Evolutionary conservation across 2,888 invertebrate genomes (phyloP).

Genomic region (Sarcophaga rosellei): DNA sequence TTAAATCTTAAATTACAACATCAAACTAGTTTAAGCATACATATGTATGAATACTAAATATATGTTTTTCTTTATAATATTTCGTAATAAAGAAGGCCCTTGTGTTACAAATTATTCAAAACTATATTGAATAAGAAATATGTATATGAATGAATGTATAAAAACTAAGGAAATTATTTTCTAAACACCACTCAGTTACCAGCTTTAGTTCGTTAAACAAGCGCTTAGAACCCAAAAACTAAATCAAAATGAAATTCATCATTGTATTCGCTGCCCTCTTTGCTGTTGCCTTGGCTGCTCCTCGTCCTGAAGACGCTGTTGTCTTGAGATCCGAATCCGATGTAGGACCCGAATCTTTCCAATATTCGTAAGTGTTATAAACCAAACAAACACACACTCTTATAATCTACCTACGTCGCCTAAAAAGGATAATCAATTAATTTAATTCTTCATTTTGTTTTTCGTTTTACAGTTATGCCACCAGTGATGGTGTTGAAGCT

Average conservation of each 20-base stretch:
- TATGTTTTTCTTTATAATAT: too few relatives aligned
- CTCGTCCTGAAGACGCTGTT: not conserved
- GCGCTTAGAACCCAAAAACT: not conserved
- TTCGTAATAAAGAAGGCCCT: too few relatives aligned
- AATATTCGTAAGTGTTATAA: not conserved
- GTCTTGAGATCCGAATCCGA: not conserved
- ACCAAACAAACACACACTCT: too few relatives aligned
- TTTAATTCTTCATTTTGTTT: not conserved
- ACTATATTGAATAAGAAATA: too few relatives aligned
- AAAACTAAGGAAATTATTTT: slow-evolving; percentile 16
- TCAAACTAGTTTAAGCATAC: not conserved
- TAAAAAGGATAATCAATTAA: not conserved
- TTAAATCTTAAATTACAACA: not conserved
- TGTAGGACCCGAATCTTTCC: not conserved
- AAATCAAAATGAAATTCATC: not conserved
- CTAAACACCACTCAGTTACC: slow-evolving; percentile 5
- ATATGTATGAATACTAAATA: not conserved
- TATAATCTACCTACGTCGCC: too few relatives aligned
- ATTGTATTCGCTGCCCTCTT: not conserved
- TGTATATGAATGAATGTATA: not conserved
- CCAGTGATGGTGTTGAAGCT: slow-evolving; percentile 73
- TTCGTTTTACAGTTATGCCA: slow-evolving; percentile 63
- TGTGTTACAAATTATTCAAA: too few relatives aligned
- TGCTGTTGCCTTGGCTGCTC: not conserved
- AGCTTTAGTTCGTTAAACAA: slow-evolving; percentile 4